A percentile compares a stretch with the other conserved stretches of the same genome.
Conservation (phyloP, 2,113 vertebrate genomes). For the Meleagris gallopavo region DNA sequence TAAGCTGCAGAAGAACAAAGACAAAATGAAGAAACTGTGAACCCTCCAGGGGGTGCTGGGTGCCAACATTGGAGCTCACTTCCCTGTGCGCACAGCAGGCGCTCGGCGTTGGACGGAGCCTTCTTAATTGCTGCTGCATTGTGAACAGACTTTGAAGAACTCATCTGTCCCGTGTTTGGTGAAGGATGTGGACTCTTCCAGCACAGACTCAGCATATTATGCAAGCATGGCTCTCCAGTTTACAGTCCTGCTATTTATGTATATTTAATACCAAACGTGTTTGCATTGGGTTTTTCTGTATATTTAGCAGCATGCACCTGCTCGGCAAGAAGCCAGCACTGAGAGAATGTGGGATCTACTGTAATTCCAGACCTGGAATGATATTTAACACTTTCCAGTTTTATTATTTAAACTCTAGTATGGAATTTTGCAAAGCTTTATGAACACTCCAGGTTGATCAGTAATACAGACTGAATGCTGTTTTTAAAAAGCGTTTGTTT, state of each 20-base stretch:
- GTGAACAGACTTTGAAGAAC: background rate
- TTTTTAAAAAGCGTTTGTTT: slow-evolving; percentile 24
- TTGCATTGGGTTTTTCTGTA: slow-evolving; percentile 44
- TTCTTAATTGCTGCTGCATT: background rate
- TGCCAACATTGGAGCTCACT: background rate
- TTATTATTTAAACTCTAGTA: slow-evolving; percentile 34
- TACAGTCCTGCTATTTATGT: slow-evolving; percentile 73
- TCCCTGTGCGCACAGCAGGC: background rate
- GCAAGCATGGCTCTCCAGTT: slow-evolving; percentile 51
- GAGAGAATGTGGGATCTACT: slow-evolving; percentile 49
- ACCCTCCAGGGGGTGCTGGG: background rate
- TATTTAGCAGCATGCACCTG: slow-evolving; percentile 51
- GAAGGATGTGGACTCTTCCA: slow-evolving; percentile 31
- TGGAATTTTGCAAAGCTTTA: slow-evolving; percentile 4
- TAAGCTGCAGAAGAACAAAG: slow-evolving; percentile 91
- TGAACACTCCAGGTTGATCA: background rate
- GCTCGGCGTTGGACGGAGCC: background rate
- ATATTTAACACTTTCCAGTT: slow-evolving; percentile 32
- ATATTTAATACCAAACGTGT: slow-evolving; percentile 64
- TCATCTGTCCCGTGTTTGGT: rapidly evolving
- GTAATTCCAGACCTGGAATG: slow-evolving; percentile 57
- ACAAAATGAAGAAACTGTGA: slow-evolving; percentile 81
- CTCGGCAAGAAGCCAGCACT: background rate
- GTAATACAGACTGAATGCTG: background rate
- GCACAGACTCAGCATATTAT: slow-evolving; percentile 65